Conservation (phyloP, 2,888 invertebrate genomes). For the Dynastes tityus region DNA sequence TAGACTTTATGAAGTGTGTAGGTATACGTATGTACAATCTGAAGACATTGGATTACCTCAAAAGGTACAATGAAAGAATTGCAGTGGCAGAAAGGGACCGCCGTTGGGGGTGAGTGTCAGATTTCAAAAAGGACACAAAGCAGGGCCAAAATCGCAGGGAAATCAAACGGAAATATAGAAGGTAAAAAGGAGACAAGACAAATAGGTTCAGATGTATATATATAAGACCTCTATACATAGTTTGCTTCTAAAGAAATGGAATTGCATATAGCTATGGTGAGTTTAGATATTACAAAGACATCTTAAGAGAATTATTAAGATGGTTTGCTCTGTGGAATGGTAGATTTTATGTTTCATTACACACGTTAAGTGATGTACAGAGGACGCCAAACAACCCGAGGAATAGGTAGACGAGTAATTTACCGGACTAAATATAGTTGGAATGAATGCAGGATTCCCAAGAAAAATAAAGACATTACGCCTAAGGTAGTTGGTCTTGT, state of each 20-base stretch:
- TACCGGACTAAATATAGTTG: no score
- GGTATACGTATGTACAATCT: neutral
- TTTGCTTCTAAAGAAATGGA: neutral
- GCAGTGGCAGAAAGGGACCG: neutral
- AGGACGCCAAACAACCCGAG: neutral
- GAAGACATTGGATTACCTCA: slow-evolving; percentile 12
- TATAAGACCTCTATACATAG: neutral
- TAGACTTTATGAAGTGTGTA: no score
- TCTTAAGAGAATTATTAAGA: neutral
- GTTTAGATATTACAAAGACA: no score
- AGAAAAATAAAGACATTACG: no score
- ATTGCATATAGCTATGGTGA: neutral
- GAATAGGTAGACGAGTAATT: no score
- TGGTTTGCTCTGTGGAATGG: neutral
- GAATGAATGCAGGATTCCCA: no score
- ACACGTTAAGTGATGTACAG: slow-evolving; percentile 33
- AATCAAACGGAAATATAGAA: slow-evolving; percentile 11
- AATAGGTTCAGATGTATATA: neutral
- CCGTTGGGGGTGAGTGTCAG: neutral
- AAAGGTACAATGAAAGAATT: neutral
- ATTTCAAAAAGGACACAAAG: slow-evolving; percentile 2
- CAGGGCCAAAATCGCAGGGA: neutral
- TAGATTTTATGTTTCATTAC: slow-evolving; percentile 27
- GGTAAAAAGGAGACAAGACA: neutral
- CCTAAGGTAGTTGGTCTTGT: no score